Percentiles rank a stretch among this genome's conserved stretches.
These are phyloP conservation scores for Martes martes DNA, from an alignment of 2,113 vertebrate species.

Conservation along the genomic window DNA sequence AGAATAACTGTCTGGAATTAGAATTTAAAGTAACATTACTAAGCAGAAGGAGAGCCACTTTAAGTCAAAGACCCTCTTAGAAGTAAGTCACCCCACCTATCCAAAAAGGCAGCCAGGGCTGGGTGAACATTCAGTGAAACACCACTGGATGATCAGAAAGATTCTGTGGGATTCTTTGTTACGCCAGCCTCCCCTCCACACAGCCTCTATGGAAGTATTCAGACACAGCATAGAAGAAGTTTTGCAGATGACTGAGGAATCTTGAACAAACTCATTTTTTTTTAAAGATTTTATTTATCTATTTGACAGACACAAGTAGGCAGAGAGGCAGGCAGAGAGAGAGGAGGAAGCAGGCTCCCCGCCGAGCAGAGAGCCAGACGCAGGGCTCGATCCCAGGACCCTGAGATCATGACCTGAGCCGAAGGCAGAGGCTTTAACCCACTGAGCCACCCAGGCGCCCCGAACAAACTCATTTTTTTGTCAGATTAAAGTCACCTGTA, in stretches of 20 bases:
- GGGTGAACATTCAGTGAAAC: not conserved
- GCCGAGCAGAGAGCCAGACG: too few relatives aligned
- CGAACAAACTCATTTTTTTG: not conserved
- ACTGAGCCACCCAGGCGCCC: too few relatives aligned
- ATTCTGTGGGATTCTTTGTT: not conserved
- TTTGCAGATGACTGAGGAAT: not conserved
- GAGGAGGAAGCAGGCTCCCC: too few relatives aligned
- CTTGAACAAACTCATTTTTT: not conserved
- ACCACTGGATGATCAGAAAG: not conserved
- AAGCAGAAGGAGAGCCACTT: not conserved
- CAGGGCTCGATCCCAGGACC: too few relatives aligned
- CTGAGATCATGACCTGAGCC: too few relatives aligned
- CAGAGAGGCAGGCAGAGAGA: too few relatives aligned
- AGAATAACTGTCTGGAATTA: not conserved
- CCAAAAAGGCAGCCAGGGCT: not conserved
- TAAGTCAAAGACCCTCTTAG: not conserved
- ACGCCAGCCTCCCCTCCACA: not conserved
- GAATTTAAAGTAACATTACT: conserved; percentile 18
- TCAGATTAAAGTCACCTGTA: not conserved
- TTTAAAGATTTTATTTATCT: too few relatives aligned
- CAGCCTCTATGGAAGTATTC: not conserved
- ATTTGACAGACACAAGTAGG: too few relatives aligned
- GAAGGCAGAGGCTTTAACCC: too few relatives aligned
- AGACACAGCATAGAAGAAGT: not conserved
- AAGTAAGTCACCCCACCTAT: not conserved